Percentiles rank a stretch among this genome's conserved stretches.
phyloP scores from a whole-genome alignment of 2,113 vertebrate species.

The Potamarius usumacintae region DNA sequence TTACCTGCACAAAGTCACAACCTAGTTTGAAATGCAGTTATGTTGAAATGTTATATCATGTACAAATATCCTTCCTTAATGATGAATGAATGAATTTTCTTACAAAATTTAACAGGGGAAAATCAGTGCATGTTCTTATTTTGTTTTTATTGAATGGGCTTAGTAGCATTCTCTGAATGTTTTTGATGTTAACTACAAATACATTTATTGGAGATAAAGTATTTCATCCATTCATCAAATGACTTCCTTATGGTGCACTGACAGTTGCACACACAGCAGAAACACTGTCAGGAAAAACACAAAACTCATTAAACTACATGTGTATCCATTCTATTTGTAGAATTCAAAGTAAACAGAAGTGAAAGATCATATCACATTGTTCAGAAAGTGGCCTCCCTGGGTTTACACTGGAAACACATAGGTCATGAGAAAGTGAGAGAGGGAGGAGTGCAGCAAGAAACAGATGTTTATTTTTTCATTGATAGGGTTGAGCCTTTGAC shows the following conservation, averaged over 20 bases:
- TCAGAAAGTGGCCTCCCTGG: slow-evolving; percentile 31
- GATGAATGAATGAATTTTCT: not conserved
- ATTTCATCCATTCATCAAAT: not conserved
- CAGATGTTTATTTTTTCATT: slow-evolving; percentile 35
- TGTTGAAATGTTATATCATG: not conserved
- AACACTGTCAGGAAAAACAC: slow-evolving; percentile 5
- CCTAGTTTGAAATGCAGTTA: not conserved
- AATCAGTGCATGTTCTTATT: not conserved
- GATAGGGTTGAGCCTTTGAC: not conserved
- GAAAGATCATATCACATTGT: not conserved
- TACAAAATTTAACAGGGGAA: not conserved
- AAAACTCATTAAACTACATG: not conserved
- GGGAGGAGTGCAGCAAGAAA: not conserved
- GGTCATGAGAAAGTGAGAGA: slow-evolving; percentile 45
- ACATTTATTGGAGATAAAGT: not conserved
- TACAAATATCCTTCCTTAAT: not conserved
- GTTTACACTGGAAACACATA: slow-evolving; percentile 31
- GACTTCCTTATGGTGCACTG: not conserved
- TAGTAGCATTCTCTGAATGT: not conserved
- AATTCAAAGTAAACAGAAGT: slow-evolving; percentile 32
- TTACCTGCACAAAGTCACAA: not conserved
- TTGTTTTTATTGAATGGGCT: not conserved
- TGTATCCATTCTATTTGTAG: not conserved
- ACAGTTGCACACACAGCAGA: not conserved
- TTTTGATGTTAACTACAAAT: not conserved